phyloP scores from a whole-genome alignment of 2,797 vertebrate genomes.

The Loris lydekkerianus region DNA sequence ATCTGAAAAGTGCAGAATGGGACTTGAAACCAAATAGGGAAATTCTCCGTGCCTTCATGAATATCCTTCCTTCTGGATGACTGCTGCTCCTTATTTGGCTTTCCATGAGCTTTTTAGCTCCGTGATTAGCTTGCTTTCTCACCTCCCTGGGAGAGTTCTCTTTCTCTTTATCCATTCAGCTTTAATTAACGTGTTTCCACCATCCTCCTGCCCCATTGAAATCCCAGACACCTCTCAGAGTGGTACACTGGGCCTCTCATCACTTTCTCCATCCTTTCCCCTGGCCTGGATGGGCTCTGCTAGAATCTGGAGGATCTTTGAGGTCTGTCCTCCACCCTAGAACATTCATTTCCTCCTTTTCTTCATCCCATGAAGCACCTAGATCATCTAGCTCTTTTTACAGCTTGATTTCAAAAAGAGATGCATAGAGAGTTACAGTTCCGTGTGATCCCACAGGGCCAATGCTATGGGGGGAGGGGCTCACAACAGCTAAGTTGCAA shows the following conservation, averaged over 20 bases:
- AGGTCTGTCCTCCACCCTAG: background rate
- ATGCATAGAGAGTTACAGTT: background rate
- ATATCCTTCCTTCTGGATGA: background rate
- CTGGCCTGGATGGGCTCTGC: background rate
- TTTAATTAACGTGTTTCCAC: background rate
- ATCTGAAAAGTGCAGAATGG: background rate
- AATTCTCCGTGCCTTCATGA: background rate
- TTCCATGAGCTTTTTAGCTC: background rate
- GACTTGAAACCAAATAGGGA: background rate
- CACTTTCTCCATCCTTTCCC: background rate
- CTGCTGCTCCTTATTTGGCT: background rate
- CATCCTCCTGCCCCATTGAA: background rate
- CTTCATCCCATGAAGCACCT: background rate
- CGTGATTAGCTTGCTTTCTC: background rate
- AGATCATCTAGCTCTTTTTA: background rate
- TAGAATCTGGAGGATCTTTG: background rate
- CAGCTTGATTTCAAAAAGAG: constrained; percentile 12
- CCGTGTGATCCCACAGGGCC: background rate
- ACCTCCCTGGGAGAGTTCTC: background rate
- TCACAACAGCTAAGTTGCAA: background rate
- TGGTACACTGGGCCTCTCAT: fast-evolving
- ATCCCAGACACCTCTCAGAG: background rate
- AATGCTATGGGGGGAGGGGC: background rate
- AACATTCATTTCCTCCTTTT: background rate
- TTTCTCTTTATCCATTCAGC: background rate